A percentile compares a stretch with the other conserved stretches of the same genome.
Evolutionary conservation across 2,888 invertebrate species (phyloP).

Genomic region (Synanthedon myopaeformis): DNA sequence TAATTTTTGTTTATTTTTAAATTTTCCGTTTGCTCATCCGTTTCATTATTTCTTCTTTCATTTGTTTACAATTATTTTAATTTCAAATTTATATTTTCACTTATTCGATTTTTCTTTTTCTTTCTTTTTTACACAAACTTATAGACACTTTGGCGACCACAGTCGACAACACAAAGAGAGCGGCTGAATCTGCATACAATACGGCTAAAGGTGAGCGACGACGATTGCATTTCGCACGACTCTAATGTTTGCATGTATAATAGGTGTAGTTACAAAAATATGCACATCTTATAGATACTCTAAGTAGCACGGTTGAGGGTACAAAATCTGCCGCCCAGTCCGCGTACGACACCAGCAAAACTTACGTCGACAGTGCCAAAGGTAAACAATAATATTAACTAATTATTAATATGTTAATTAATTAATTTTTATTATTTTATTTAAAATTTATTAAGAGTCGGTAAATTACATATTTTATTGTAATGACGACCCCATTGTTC

Average conservation of each 20-base stretch:
- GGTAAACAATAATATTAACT: conserved; percentile 11
- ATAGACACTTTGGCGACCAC: conserved; percentile 54
- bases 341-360: conserved; percentile 26
- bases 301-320: conserved; percentile 21
- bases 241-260: not conserved
- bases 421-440: too few species aligned
- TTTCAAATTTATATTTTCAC: not conserved
- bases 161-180: conserved; percentile 56
- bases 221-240: not conserved
- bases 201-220: conserved; percentile 48
- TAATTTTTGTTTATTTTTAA: conserved; percentile 5
- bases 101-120: conserved; percentile 2
- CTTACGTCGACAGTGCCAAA: conserved; percentile 23
- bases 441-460: too few species aligned
- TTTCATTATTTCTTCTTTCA: conserved; percentile 6
- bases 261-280: not conserved
- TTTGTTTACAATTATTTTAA: conserved; percentile 1
- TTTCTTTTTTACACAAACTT: conserved; percentile 10
- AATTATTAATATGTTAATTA: too few species aligned
- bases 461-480: too few species aligned
- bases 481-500: too few species aligned
- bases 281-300: conserved; percentile 6
- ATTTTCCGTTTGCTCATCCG: not conserved
- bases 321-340: conserved; percentile 30
- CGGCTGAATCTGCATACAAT: conserved; percentile 55